Evolutionary conservation across 2,797 vertebrate species (phyloP).

Genomic region (Monodelphis domestica): DNA sequence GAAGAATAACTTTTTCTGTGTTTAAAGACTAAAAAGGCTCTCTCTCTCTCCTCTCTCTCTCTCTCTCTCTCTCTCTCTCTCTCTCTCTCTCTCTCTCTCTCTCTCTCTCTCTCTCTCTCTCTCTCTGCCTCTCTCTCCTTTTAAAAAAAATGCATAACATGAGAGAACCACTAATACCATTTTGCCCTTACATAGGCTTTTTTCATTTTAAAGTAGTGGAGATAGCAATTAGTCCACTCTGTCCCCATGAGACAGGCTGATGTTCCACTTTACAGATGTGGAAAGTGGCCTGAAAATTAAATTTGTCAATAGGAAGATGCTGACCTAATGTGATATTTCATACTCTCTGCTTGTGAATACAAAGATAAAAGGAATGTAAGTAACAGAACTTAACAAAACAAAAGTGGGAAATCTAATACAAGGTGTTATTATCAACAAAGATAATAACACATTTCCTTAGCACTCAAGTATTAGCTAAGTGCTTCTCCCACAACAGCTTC

Average conservation of each 20-base stretch:
- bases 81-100: not conserved
- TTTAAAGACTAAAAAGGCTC: not conserved
- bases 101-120: too few species aligned
- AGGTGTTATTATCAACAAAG: not conserved
- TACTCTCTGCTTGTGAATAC: slow-evolving; percentile 35
- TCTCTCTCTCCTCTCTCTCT: not conserved
- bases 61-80: too few species aligned
- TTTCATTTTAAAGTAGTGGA: slow-evolving; percentile 19
- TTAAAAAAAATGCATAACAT: slow-evolving; percentile 23
- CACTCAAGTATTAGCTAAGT: not conserved
- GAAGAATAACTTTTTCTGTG: slow-evolving; percentile 14
- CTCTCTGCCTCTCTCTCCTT: not conserved
- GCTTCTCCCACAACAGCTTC: not conserved
- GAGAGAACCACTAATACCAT: slow-evolving; percentile 5
- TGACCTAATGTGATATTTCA: slow-evolving; percentile 43
- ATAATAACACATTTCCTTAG: not conserved
- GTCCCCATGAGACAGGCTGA: slow-evolving; percentile 9
- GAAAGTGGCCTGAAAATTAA: slow-evolving; percentile 8
- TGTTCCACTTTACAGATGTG: not conserved
- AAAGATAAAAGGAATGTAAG: slow-evolving; percentile 10
- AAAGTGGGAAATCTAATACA: not conserved
- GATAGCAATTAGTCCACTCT: not conserved
- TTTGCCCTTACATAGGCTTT: not conserved
- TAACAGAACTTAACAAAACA: not conserved
- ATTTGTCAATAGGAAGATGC: not conserved